A percentile compares a stretch with the other conserved stretches of the same genome.
These are phyloP conservation scores for Bicyclus anynana DNA, from an alignment of 1,140 invertebrate species.

Conservation along the genomic window DNA sequence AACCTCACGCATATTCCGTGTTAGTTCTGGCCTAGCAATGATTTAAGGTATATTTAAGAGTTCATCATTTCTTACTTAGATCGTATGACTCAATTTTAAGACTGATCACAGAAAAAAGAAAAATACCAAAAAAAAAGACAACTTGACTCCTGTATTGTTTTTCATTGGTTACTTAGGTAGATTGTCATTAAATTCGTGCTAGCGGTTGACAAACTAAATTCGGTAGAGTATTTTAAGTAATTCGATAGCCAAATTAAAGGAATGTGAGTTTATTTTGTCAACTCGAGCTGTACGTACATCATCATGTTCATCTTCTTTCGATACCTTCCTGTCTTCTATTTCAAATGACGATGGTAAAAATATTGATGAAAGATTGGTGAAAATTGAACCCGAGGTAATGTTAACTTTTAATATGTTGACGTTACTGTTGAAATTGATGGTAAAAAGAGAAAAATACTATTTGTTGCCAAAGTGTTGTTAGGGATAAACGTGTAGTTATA, in stretches of 20 bases:
- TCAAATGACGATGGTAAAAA: constrained; percentile 57
- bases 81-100: constrained; percentile 76
- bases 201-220: constrained; percentile 34
- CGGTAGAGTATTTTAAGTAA: constrained; percentile 40
- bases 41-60: constrained; percentile 65
- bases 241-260: constrained; percentile 53
- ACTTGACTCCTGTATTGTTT: constrained; percentile 55
- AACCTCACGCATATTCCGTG: constrained; percentile 48
- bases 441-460: constrained; percentile 64
- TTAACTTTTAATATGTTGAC: constrained; percentile 62
- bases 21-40: constrained; percentile 68
- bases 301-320: constrained; percentile 39
- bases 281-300: constrained; percentile 33
- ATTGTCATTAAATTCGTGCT: constrained; percentile 37
- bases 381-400: constrained; percentile 47
- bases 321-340: constrained; percentile 63
- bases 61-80: constrained; percentile 74
- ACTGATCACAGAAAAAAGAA: constrained; percentile 69
- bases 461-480: constrained; percentile 77
- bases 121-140: constrained; percentile 49
- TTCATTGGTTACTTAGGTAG: constrained; percentile 40
- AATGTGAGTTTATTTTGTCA: constrained; percentile 33
- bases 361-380: constrained; percentile 49
- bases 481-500: constrained; percentile 72
- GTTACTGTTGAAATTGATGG: constrained; percentile 66